phyloP scores from a whole-genome alignment of 2,888 invertebrate species.

The Plagodis dolabraria region DNA sequence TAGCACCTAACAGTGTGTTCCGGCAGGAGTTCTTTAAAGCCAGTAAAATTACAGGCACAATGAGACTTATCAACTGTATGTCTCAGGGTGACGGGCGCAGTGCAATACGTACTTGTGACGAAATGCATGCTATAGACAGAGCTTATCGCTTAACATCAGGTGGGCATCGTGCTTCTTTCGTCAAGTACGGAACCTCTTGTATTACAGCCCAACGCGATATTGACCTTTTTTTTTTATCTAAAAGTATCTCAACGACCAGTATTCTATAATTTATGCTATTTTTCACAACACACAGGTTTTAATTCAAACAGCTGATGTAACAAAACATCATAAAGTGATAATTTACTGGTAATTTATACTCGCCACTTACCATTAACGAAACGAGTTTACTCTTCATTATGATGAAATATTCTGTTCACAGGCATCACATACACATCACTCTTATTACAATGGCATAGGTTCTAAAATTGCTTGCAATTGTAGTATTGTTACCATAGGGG shows the following conservation, averaged over 20 bases:
- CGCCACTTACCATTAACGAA: conserved; percentile 4
- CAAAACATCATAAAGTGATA: conserved; percentile 11
- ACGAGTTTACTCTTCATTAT: conserved; percentile 13
- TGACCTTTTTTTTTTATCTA: background rate
- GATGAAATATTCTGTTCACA: conserved; percentile 8
- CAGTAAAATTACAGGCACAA: too few relatives aligned
- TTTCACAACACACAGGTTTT: background rate
- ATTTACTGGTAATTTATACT: conserved; percentile 5
- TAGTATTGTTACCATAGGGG: background rate
- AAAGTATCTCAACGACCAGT: background rate
- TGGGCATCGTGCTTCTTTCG: too few relatives aligned
- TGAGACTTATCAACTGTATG: too few relatives aligned
- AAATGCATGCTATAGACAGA: too few relatives aligned
- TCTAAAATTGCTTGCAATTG: conserved; percentile 3
- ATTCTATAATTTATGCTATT: background rate
- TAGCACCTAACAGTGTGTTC: too few relatives aligned
- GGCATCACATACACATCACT: background rate
- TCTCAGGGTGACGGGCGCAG: too few relatives aligned
- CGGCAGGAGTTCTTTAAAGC: too few relatives aligned
- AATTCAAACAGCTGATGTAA: conserved; percentile 17
- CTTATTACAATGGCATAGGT: background rate
- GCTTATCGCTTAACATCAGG: too few relatives aligned
- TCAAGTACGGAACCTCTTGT: too few relatives aligned
- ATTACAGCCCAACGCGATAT: background rate
- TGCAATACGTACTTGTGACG: too few relatives aligned